Base-by-base conservation (phyloP, 2,113 vertebrate genomes). In the Miniopterus natalensis region DNA sequence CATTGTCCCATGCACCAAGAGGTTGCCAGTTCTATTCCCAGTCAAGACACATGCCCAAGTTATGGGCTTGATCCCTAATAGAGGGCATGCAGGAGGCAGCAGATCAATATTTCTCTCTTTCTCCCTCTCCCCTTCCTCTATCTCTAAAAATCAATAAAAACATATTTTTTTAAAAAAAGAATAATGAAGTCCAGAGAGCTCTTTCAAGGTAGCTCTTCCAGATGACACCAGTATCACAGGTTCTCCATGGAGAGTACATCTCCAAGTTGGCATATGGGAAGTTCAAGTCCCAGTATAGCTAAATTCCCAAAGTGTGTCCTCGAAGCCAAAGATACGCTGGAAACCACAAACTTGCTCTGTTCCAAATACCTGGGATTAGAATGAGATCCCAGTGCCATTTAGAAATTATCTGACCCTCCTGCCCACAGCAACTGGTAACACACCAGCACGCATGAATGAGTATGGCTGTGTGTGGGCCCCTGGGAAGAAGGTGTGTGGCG, bases 221-320 rank as follows among this genome's bases (percentile, higher is more conserved):
- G 36, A 31, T 87, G 51, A 81, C 21, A 75, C 1, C 49, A 29
- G 42, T 40, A 13, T 75, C 23, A 27, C 6, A 11, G 13, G 3
- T 47, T 83, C 10, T n/a, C 36, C 12, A 3, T 21, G 29, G 14
- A 90, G 5, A 92, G 27, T 21, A n/a, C 17, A 79, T 68, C 53
- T 87, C n/a, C 40, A 55, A 65, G 36, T 53, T 11, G n/a, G 5
- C 80, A 88, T 29, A 21, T 78, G 9, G 27, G 25, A 91, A 59
- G 49, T 68, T 51, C 55, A 80, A 5, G 17, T n/a, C 47, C 11
- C n/a, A n/a, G 2, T 12, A 29, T 42, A 88, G 18, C 51, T 73
- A 51, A 51, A 65, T 95, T 75, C 18, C 17, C 47, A 63, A 66
- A 81, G 17, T 31, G n/a, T 74, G 85, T 90, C 75, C 27, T 87